These are phyloP conservation scores for Aramus guarauna DNA, from an alignment of 2,113 vertebrate species.

Conservation along the genomic window DNA sequence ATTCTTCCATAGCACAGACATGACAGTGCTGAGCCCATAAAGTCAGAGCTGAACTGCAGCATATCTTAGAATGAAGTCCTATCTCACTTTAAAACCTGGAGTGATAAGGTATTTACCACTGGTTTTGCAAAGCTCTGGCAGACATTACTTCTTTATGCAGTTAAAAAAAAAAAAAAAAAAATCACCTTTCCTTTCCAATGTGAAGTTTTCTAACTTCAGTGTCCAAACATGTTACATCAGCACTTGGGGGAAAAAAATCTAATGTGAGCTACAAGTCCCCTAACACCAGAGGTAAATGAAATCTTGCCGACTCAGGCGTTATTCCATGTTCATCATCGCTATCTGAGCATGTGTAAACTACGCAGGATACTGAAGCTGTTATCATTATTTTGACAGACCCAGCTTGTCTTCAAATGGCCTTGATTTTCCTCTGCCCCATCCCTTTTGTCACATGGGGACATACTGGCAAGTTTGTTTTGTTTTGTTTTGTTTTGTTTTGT, in stretches of 20 bases:
- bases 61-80: neutral
- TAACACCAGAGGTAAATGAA: neutral
- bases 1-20: neutral
- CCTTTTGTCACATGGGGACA: neutral
- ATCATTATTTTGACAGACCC: rapidly evolving
- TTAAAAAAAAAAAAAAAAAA: neutral
- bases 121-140: neutral
- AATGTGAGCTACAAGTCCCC: neutral
- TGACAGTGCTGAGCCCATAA: neutral
- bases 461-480: neutral
- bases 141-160: neutral
- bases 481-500: neutral
- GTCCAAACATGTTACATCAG: neutral
- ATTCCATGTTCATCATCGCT: rapidly evolving
- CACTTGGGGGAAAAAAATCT: rapidly evolving
- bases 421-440: neutral
- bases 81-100: neutral
- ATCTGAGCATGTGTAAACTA: neutral
- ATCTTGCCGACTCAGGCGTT: neutral
- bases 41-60: neutral
- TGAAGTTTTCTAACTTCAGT: neutral
- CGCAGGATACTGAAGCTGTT: neutral
- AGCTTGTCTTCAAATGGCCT: neutral
- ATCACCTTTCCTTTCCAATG: neutral
- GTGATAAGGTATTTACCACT: neutral